Evolutionary conservation across 2,888 invertebrate species (phyloP), one percentile per base, ranked within the genome.

Genomic region (Mystacides longicornis): DNA sequence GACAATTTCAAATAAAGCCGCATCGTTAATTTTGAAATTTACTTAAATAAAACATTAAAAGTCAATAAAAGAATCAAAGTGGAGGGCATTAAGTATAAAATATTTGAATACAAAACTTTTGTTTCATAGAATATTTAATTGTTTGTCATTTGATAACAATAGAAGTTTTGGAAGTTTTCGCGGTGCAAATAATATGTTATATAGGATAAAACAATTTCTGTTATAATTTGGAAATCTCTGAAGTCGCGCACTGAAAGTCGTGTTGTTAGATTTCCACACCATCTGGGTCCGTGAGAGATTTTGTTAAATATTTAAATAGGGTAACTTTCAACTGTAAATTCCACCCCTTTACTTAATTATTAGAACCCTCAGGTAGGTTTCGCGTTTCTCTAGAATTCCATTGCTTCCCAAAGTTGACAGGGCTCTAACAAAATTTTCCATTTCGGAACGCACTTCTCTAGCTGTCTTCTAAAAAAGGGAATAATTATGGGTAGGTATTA

Each of bases 291-390:
- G 54, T 51, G 49, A 45, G 42, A 52, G 54, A 50, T 54, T 52
- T 50, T 50, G 58, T 51, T 60, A 56, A 60, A 60, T 60, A 58
- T 60, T 60, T 58, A 60, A 58, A 58, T 60, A 56, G 21, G 48
- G 49, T 52, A 58, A 60, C 54, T 60, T 60, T 46, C 45, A 37
- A 47, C 52, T 49, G 33, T 49, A 49, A 50, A 49, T 14, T 14
- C 56, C 52, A 43, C 48, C 33, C 50, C 33, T 49, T 37, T 49
- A 33, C 48, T 54, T 56, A 58, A 60, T 58, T 56, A 58, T 60
- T 56, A 58, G 52, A 55, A 49, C 47, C n/a, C 52, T 22, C 49
- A 51, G 57, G 56, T 60, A 60, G 54, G 14, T n/a, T n/a, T n/a
- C n/a, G n/a, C n/a, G n/a, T n/a, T n/a, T n/a, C n/a, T n/a, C n/a